phyloP scores from a whole-genome alignment of 2,113 vertebrate genomes.

The Apeltes quadracus region DNA sequence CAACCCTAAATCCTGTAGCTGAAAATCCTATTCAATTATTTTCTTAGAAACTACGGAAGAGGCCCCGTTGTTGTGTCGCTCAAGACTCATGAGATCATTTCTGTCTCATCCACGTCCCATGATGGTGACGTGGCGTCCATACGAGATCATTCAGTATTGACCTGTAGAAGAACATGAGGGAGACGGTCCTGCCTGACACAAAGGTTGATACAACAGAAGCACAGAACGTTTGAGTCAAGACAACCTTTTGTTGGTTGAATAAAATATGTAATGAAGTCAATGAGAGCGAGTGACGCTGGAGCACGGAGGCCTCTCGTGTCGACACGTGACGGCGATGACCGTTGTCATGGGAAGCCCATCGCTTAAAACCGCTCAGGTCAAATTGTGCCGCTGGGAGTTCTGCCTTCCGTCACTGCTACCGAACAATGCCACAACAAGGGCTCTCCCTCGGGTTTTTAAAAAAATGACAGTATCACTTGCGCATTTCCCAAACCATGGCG shows the following conservation, averaged over 20 bases:
- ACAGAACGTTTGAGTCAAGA: conserved; percentile 19
- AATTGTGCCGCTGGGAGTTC: conserved; percentile 67
- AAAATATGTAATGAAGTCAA: conserved; percentile 35
- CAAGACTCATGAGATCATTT: conserved; percentile 76
- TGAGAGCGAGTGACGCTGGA: conserved; percentile 10
- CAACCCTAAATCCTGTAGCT: conserved; percentile 8
- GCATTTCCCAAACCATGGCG: conserved; percentile 56
- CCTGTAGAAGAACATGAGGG: conserved; percentile 60
- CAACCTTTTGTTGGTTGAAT: conserved; percentile 19
- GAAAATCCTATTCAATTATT: conserved; percentile 1
- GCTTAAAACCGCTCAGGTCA: conserved; percentile 69
- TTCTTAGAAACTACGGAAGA: conserved; percentile 44
- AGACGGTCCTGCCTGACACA: conserved; percentile 23
- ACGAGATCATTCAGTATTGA: conserved; percentile 72
- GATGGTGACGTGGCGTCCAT: conserved; percentile 59
- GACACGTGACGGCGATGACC: conserved; percentile 56
- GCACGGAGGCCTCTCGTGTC: conserved; percentile 35
- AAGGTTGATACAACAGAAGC: conserved; percentile 21
- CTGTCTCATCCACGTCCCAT: conserved; percentile 51
- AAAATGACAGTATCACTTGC: conserved; percentile 71
- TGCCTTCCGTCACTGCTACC: conserved; percentile 47
- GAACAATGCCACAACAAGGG: conserved; percentile 47
- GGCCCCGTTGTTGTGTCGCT: conserved; percentile 66
- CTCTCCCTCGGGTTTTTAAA: conserved; percentile 68
- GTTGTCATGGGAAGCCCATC: conserved; percentile 58